These are phyloP conservation scores for Brotogeris chrysoptera DNA, from an alignment of 2,797 vertebrate genomes.

Conservation along the genomic window DNA sequence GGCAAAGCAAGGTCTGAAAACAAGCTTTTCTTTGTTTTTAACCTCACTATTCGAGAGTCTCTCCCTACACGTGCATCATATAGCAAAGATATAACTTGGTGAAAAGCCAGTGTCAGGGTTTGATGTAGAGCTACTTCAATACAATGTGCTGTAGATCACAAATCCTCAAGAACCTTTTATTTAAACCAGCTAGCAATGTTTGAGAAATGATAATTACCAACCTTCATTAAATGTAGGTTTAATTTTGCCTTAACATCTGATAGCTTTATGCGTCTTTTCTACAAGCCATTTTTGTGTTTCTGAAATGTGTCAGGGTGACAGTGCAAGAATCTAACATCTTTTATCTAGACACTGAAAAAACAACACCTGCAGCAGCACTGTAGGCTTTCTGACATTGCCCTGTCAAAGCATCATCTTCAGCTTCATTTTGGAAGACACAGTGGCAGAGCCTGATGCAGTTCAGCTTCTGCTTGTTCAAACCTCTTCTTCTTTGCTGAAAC, in stretches of 20 bases:
- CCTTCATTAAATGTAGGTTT: conserved; percentile 14
- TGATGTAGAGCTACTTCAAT: conserved; percentile 1
- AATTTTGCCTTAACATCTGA: conserved; percentile 14
- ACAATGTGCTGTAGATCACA: conserved; percentile 9
- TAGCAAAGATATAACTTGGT: conserved; percentile 1
- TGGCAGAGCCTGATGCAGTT: neutral
- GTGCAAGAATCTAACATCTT: neutral
- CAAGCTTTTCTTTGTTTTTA: conserved; percentile 1
- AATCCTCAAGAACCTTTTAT: conserved; percentile 35
- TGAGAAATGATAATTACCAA: conserved; percentile 37
- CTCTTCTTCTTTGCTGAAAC: neutral
- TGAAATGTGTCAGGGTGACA: neutral
- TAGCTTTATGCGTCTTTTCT: neutral
- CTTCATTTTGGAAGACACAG: neutral
- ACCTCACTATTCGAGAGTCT: conserved; percentile 1
- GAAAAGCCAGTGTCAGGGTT: conserved; percentile 3
- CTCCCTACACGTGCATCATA: neutral
- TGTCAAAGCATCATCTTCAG: neutral
- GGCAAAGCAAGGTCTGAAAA: neutral
- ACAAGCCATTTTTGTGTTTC: neutral
- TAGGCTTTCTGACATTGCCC: neutral
- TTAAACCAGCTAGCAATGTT: neutral
- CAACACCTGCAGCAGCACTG: neutral
- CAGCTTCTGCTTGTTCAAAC: neutral
- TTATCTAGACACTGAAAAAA: conserved; percentile 9